A percentile compares a stretch with the other conserved stretches of the same genome.
Conservation (phyloP, 37 sponge, comb jelly and placozoan genomes). For the Diacarnus erythraeanus region DNA sequence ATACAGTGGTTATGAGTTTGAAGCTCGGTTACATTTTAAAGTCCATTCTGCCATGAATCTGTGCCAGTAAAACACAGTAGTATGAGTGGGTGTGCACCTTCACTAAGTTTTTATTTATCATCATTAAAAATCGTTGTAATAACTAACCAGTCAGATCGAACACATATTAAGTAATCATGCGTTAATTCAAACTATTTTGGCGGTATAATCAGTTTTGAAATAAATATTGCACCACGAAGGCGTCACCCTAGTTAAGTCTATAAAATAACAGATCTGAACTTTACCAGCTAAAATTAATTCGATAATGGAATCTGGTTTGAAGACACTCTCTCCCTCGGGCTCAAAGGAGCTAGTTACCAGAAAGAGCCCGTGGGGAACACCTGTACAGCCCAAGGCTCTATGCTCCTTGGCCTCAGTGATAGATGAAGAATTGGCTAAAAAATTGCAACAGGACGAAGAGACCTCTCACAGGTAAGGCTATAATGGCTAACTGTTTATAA, state of each 20-base stretch:
- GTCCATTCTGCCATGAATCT: conserved; percentile 66
- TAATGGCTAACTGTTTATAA: background rate
- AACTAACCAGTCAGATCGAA: background rate
- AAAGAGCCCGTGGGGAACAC: conserved; percentile 63
- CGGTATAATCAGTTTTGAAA: background rate
- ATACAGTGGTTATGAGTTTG: conserved; percentile 82
- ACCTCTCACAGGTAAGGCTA: background rate
- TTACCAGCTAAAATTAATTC: background rate
- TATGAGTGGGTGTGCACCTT: background rate
- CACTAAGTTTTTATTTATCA: background rate
- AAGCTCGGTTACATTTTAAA: conserved; percentile 76
- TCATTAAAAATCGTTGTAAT: background rate
- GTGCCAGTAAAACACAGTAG: background rate
- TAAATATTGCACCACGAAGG: background rate
- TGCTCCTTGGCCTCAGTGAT: conserved; percentile 77
- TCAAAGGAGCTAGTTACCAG: background rate
- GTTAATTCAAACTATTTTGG: background rate
- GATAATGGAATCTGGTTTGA: background rate
- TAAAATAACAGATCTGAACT: background rate
- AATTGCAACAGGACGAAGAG: conserved; percentile 58
- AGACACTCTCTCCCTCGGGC: conserved; percentile 24
- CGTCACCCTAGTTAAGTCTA: background rate
- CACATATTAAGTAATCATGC: background rate
- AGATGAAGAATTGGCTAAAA: conserved; percentile 84
- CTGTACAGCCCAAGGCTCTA: conserved; percentile 7